Percentiles rank a stretch among this genome's conserved stretches.
Evolutionary conservation across 2,113 vertebrate species (phyloP).

Genomic region (Corvus hawaiiensis): DNA sequence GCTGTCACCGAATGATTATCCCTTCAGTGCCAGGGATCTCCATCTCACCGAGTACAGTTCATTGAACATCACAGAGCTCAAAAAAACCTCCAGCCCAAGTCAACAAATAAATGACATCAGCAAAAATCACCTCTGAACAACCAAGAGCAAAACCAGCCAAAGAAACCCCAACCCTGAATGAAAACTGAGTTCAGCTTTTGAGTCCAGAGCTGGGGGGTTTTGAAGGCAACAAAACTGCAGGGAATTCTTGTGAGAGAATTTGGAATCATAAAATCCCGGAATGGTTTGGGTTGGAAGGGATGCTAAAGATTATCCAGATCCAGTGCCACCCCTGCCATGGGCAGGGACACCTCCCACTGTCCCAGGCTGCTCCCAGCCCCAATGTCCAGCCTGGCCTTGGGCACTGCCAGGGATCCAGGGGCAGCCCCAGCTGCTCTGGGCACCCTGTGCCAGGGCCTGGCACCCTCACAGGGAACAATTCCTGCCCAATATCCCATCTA

Average conservation of each 20-base stretch:
- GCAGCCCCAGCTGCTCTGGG: background rate
- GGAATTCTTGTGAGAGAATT: background rate
- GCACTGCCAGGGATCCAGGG: background rate
- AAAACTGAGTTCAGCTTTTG: background rate
- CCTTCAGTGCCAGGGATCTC: background rate
- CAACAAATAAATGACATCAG: background rate
- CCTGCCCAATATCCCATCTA: background rate
- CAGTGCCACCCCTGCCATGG: background rate
- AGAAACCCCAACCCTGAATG: background rate
- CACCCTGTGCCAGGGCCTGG: background rate
- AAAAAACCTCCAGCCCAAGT: background rate
- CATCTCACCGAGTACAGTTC: background rate
- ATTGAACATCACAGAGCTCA: background rate
- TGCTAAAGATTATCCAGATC: fast-evolving
- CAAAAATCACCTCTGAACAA: background rate
- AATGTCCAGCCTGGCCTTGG: background rate
- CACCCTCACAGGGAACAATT: background rate
- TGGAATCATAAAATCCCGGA: background rate
- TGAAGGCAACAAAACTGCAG: background rate
- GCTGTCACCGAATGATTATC: background rate
- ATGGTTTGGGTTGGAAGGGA: background rate
- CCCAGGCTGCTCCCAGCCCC: background rate
- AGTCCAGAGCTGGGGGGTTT: background rate
- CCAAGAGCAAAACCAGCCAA: background rate
- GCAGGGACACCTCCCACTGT: background rate